These are phyloP conservation scores for Amblyteles armatorius DNA, from an alignment of 2,888 invertebrate species.

Conservation along the genomic window DNA sequence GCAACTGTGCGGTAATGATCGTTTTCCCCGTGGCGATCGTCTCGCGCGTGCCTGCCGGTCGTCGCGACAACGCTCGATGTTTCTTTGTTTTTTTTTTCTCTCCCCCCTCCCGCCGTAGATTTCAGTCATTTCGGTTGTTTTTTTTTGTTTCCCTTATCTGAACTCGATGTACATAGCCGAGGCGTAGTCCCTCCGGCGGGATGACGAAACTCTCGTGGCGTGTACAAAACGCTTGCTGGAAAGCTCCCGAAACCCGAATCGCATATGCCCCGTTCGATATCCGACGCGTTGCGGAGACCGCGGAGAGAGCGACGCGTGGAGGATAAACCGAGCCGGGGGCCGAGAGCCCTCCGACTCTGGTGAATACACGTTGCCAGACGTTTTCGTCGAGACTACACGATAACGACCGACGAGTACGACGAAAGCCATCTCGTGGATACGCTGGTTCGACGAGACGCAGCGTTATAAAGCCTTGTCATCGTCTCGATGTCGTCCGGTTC, in stretches of 20 bases:
- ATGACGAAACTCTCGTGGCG: slow-evolving; percentile 46
- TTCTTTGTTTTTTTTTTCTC: not conserved
- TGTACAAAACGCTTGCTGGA: slow-evolving; percentile 58
- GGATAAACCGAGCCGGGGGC: slow-evolving; percentile 25
- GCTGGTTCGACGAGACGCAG: slow-evolving; percentile 22
- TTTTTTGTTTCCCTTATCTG: slow-evolving; percentile 18
- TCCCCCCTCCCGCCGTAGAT: not conserved
- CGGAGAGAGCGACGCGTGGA: slow-evolving; percentile 52
- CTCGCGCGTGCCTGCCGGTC: slow-evolving; percentile 8
- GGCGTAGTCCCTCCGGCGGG: slow-evolving; percentile 15
- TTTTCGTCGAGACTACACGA: not conserved
- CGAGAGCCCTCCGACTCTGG: not conserved
- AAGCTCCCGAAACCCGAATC: slow-evolving; percentile 65
- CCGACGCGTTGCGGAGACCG: slow-evolving; percentile 60
- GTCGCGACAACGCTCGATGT: slow-evolving; percentile 15
- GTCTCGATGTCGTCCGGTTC: slow-evolving; percentile 72
- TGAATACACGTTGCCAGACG: not conserved
- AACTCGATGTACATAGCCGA: slow-evolving; percentile 7
- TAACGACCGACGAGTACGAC: not conserved
- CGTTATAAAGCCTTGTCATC: slow-evolving; percentile 76
- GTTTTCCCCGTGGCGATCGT: not conserved
- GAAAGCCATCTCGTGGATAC: slow-evolving; percentile 7
- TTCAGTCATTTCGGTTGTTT: not conserved
- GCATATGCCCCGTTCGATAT: slow-evolving; percentile 71
- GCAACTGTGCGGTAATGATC: not conserved